These are phyloP conservation scores for Alethe diademata DNA, from an alignment of 2,113 vertebrate genomes.

Conservation along the genomic window DNA sequence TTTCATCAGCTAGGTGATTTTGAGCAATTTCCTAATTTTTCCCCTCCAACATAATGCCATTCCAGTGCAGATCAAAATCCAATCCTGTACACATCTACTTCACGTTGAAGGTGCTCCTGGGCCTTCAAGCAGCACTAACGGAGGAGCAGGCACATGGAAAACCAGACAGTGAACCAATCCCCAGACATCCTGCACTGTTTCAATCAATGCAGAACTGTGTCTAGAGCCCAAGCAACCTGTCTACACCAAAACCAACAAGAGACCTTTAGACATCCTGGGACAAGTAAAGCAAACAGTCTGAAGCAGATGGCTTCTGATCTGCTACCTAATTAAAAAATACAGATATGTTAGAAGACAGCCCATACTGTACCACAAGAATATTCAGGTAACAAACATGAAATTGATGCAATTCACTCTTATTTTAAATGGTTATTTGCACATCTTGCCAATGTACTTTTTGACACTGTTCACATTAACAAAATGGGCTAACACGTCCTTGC, in stretches of 20 bases:
- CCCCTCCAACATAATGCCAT: neutral
- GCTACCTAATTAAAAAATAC: neutral
- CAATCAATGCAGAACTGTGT: neutral
- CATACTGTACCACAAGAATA: neutral
- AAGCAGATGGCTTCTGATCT: neutral
- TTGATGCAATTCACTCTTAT: neutral
- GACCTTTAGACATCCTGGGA: neutral
- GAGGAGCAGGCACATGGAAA: neutral
- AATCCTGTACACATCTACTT: neutral
- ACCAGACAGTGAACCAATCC: neutral
- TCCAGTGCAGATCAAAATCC: neutral
- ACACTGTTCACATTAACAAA: neutral
- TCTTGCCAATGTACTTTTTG: neutral
- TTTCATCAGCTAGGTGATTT: neutral
- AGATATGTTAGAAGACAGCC: neutral
- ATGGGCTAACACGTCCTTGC: fast-evolving
- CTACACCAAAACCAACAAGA: neutral
- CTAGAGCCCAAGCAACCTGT: neutral
- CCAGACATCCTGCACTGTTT: neutral
- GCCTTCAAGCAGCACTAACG: neutral
- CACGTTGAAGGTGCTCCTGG: neutral
- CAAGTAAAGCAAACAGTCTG: neutral
- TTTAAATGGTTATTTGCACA: neutral
- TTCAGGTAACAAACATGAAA: neutral
- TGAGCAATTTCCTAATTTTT: neutral